Percentiles rank a stretch among this genome's conserved stretches.
phyloP scores from a whole-genome alignment of 2,113 vertebrate genomes.

The Hystrix brachyura region DNA sequence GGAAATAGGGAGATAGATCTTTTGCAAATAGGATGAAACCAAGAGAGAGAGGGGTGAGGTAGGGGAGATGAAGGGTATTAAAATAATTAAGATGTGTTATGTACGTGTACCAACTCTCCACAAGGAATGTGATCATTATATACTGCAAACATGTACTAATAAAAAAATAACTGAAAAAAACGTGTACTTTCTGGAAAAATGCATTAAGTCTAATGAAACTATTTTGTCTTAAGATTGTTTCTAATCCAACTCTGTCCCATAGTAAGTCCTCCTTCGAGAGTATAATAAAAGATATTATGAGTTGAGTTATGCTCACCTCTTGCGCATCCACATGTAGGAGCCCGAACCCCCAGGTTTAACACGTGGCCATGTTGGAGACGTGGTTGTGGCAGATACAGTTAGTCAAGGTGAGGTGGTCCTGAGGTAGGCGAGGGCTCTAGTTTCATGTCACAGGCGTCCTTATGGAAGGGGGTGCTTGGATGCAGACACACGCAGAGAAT shows the following conservation, averaged over 20 bases:
- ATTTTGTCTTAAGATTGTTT: background rate
- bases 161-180: background rate
- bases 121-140: background rate
- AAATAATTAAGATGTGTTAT: too few relatives aligned
- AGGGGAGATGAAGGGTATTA: too few relatives aligned
- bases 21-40: too few relatives aligned
- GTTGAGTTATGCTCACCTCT: background rate
- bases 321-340: background rate
- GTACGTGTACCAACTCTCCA: background rate
- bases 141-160: too few relatives aligned
- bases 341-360: background rate
- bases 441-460: background rate
- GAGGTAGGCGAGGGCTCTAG: background rate
- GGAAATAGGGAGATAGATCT: too few relatives aligned
- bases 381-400: background rate
- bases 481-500: background rate
- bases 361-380: background rate
- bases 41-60: too few relatives aligned
- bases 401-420: background rate
- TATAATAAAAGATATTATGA: background rate
- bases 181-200: background rate
- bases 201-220: background rate
- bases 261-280: background rate
- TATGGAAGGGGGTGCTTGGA: background rate
- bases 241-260: background rate